Evolutionary conservation across 2,888 invertebrate species (phyloP).

Genomic region (Glyphotaelius pellucidus): DNA sequence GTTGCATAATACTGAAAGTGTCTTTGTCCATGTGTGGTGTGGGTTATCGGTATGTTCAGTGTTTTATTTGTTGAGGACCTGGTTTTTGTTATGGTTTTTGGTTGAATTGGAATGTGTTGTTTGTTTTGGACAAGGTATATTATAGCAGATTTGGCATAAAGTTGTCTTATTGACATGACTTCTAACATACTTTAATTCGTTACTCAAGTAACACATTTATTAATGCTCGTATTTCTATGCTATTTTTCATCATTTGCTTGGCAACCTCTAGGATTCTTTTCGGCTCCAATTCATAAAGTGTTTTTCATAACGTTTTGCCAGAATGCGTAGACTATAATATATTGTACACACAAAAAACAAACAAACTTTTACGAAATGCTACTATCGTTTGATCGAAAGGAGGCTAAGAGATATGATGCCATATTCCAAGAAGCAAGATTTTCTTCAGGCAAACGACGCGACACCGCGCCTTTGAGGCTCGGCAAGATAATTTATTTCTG

Average conservation of each 20-base stretch:
- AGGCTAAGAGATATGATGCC: background rate
- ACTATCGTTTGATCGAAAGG: background rate
- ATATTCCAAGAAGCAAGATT: background rate
- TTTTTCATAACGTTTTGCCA: background rate
- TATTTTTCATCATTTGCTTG: background rate
- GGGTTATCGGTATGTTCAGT: too few species aligned
- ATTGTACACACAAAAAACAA: background rate
- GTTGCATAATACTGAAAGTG: too few species aligned
- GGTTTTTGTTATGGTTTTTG: too few species aligned
- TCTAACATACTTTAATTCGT: too few species aligned
- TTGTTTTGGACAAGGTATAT: too few species aligned
- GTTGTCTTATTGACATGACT: too few species aligned
- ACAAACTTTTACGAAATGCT: background rate
- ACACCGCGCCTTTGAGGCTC: background rate
- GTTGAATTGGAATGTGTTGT: too few species aligned
- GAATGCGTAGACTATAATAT: background rate
- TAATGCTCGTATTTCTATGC: background rate
- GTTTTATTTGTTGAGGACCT: too few species aligned
- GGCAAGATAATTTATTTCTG: background rate
- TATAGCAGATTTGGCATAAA: too few species aligned
- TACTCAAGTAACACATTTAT: background rate
- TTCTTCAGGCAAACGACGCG: background rate
- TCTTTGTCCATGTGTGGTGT: too few species aligned
- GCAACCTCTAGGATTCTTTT: background rate
- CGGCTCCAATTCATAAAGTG: background rate